These are phyloP conservation scores for Zaprionus kolodkinae DNA, from an alignment of 1,140 invertebrate genomes.

Conservation along the genomic window DNA sequence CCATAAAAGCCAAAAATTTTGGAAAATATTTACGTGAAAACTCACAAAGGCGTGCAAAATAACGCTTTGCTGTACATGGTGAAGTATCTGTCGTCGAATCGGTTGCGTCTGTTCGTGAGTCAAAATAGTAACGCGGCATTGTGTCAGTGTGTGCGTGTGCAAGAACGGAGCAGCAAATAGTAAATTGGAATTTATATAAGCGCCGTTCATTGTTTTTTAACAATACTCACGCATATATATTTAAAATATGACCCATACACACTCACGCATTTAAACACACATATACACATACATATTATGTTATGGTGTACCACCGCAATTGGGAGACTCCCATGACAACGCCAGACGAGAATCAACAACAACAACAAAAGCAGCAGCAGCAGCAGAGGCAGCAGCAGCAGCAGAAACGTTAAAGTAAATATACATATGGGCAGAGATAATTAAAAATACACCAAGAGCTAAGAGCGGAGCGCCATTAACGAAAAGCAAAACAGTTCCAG, in stretches of 20 bases:
- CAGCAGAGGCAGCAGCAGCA: slow-evolving; percentile 35
- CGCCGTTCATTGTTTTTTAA: slow-evolving; percentile 50
- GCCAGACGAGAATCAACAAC: slow-evolving; percentile 28
- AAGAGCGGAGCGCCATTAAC: slow-evolving; percentile 53
- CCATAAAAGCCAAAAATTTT: slow-evolving; percentile 52
- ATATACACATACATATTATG: not conserved
- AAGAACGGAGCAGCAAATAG: slow-evolving; percentile 39
- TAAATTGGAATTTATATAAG: slow-evolving; percentile 62
- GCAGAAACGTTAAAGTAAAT: slow-evolving; percentile 63
- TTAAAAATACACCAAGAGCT: slow-evolving; percentile 69
- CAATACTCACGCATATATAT: slow-evolving; percentile 47
- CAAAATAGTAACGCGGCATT: slow-evolving; percentile 43
- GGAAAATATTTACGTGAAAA: slow-evolving; percentile 45
- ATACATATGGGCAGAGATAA: slow-evolving; percentile 66
- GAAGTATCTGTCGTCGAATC: slow-evolving; percentile 15
- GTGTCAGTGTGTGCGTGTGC: slow-evolving; percentile 26
- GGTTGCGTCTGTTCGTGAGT: slow-evolving; percentile 40
- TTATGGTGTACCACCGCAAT: slow-evolving; percentile 42
- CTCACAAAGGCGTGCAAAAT: slow-evolving; percentile 8
- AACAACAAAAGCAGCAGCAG: slow-evolving; percentile 23
- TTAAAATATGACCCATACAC: slow-evolving; percentile 21
- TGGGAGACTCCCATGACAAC: slow-evolving; percentile 72
- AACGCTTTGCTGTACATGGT: slow-evolving; percentile 6
- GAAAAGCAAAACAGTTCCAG: slow-evolving; percentile 37
- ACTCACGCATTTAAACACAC: slow-evolving; percentile 12